These are phyloP conservation scores for Akabosia matsudoensis DNA, from an alignment of 1,140 invertebrate species.

Conservation along the genomic window DNA sequence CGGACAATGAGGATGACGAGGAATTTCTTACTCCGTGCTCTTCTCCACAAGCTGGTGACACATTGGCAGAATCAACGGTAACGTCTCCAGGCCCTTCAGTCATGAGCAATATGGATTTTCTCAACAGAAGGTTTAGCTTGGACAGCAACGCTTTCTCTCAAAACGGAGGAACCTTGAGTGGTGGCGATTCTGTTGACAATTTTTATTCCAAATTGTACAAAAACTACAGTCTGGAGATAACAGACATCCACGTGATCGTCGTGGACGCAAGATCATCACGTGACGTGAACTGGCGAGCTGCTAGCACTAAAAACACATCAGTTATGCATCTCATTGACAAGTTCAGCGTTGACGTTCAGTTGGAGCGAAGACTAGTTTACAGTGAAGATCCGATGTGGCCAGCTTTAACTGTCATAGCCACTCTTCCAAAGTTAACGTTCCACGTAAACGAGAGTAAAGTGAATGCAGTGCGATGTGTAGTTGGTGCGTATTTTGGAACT, in stretches of 20 bases:
- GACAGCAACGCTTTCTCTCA: constrained; percentile 16
- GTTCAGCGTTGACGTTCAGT: constrained; percentile 82
- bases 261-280: constrained; percentile 36
- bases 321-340: constrained; percentile 82
- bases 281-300: constrained; percentile 84
- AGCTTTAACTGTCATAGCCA: constrained; percentile 73
- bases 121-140: background rate
- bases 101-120: constrained; percentile 8
- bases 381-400: constrained; percentile 83
- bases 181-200: constrained; percentile 35
- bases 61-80: constrained; percentile 49
- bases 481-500: constrained; percentile 42
- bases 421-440: constrained; percentile 77
- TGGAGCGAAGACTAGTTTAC: constrained; percentile 74
- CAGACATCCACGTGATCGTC: constrained; percentile 82
- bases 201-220: constrained; percentile 46
- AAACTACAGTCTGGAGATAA: constrained; percentile 76
- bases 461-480: constrained; percentile 59
- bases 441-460: constrained; percentile 88
- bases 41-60: constrained; percentile 65
- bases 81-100: constrained; percentile 36
- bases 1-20: constrained; percentile 47
- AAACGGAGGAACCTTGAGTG: constrained; percentile 36
- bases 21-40: constrained; percentile 87
- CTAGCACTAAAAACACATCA: constrained; percentile 75